These are phyloP conservation scores for Hyla sarda DNA, from an alignment of 2,113 vertebrate genomes.

Conservation along the genomic window DNA sequence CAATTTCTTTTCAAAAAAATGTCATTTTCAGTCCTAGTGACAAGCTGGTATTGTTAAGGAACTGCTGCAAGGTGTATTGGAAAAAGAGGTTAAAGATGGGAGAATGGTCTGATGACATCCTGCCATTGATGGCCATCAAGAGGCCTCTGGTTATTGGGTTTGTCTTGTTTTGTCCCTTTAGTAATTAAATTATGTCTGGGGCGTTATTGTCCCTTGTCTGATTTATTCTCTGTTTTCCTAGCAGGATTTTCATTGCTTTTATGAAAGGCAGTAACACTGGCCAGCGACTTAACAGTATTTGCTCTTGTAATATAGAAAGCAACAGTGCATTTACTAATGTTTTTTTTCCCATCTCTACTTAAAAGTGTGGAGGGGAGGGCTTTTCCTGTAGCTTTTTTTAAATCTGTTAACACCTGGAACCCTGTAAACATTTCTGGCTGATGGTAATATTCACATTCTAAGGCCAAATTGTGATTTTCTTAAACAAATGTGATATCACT, in stretches of 20 bases:
- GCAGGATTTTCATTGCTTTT: conserved; percentile 35
- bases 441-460: neutral
- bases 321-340: neutral
- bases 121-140: conserved; percentile 48
- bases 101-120: conserved; percentile 35
- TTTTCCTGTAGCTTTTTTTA: neutral
- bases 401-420: neutral
- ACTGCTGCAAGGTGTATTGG: conserved; percentile 44
- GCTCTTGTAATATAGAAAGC: neutral
- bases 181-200: conserved; percentile 57
- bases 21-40: conserved; percentile 19
- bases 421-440: neutral
- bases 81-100: conserved; percentile 36
- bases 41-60: conserved; percentile 12
- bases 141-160: conserved; percentile 55
- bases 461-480: neutral
- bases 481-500: too few species aligned
- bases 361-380: neutral
- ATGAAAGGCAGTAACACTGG: conserved; percentile 30
- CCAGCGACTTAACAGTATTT: neutral
- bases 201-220: conserved; percentile 50
- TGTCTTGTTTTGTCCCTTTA: conserved; percentile 54
- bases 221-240: conserved; percentile 44
- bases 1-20: conserved; percentile 13
- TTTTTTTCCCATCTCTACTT: neutral